A percentile compares a stretch with the other conserved stretches of the same genome.
phyloP scores from a whole-genome alignment of 2,113 vertebrate genomes.

The Echinops telfairi region DNA sequence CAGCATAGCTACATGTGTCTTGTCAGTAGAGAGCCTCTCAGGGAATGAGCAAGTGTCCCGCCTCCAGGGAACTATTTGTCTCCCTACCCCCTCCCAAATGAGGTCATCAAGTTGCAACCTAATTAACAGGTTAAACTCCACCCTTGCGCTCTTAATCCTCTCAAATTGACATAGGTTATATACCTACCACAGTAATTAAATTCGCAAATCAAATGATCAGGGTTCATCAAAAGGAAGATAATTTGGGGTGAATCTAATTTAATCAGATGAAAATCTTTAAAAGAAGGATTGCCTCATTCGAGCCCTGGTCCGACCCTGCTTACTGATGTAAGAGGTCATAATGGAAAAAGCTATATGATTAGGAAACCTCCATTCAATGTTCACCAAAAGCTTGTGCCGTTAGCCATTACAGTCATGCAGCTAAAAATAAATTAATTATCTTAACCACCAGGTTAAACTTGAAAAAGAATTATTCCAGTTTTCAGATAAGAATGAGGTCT shows the following conservation, averaged over 20 bases:
- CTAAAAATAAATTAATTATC: background rate
- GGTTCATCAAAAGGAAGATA: background rate
- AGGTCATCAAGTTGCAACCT: too few relatives aligned
- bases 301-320: background rate
- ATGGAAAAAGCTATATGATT: background rate
- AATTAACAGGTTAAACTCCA: too few relatives aligned
- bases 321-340: fast-evolving
- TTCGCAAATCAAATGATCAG: background rate
- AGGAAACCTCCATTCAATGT: background rate
- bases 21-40: too few relatives aligned
- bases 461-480: background rate
- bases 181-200: background rate
- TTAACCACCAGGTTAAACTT: background rate
- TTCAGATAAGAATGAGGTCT: background rate
- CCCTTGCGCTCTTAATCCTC: too few relatives aligned
- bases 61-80: too few relatives aligned
- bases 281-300: background rate
- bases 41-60: too few relatives aligned
- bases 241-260: background rate
- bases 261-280: background rate
- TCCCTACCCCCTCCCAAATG: too few relatives aligned
- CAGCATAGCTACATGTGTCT: too few relatives aligned
- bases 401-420: background rate
- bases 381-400: background rate
- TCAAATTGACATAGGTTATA: too few relatives aligned